A percentile compares a stretch with the other conserved stretches of the same genome.
Evolutionary conservation across 2,113 vertebrate genomes (phyloP).

Genomic region (Mirounga angustirostris): DNA sequence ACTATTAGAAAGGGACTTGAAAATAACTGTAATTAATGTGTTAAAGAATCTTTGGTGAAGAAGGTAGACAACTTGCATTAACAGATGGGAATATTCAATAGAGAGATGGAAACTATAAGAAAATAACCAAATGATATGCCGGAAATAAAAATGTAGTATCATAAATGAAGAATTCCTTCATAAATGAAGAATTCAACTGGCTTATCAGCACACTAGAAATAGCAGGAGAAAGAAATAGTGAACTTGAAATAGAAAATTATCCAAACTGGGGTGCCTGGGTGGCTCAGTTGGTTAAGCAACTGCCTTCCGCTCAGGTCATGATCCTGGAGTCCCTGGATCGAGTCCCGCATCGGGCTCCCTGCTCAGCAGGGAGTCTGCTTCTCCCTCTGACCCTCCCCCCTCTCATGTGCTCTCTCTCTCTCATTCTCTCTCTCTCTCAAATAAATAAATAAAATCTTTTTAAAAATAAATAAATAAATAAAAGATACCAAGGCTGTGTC

Average conservation of each 20-base stretch:
- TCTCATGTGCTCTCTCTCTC: too few relatives aligned
- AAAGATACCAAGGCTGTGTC: too few relatives aligned
- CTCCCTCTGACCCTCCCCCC: too few relatives aligned
- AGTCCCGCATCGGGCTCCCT: too few relatives aligned
- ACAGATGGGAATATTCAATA: neutral
- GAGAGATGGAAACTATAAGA: neutral
- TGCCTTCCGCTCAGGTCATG: too few relatives aligned
- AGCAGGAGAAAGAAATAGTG: neutral
- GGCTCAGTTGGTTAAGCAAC: too few relatives aligned
- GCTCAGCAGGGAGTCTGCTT: too few relatives aligned
- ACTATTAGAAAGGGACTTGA: neutral
- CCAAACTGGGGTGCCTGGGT: too few relatives aligned
- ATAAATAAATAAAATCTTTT: too few relatives aligned
- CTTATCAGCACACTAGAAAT: neutral
- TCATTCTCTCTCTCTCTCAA: too few relatives aligned
- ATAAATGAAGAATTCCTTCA: neutral
- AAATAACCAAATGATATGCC: constrained; percentile 17
- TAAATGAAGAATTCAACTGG: neutral
- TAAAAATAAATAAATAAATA: too few relatives aligned
- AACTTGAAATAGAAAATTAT: neutral
- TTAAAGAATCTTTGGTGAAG: neutral
- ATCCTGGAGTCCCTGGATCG: too few relatives aligned
- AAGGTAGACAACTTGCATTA: neutral
- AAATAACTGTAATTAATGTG: neutral
- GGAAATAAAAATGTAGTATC: neutral